phyloP scores from a whole-genome alignment of 2,888 invertebrate species.

The Lasioglossum leucozonium region DNA sequence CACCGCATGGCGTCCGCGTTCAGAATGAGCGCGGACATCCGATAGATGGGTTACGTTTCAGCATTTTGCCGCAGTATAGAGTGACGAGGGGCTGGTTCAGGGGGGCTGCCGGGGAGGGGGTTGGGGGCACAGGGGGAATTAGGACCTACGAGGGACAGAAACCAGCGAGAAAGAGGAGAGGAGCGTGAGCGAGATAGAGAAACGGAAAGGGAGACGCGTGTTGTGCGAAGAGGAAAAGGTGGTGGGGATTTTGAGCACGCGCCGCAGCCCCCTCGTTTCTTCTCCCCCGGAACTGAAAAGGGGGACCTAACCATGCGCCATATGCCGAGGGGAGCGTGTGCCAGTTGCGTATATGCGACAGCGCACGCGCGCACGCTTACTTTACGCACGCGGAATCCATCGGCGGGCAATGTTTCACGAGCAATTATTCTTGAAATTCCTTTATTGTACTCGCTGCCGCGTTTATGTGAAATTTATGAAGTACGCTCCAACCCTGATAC shows the following conservation, averaged over 20 bases:
- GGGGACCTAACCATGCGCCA: conserved; percentile 70
- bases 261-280: conserved; percentile 79
- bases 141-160: conserved; percentile 47
- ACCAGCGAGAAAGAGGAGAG: conserved; percentile 26
- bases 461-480: not conserved
- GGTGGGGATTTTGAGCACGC: conserved; percentile 83
- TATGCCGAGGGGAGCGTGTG: conserved; percentile 76
- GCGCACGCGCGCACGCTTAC: conserved; percentile 24
- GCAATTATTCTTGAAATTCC: conserved; percentile 9
- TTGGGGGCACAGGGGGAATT: conserved; percentile 49
- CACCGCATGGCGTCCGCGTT: conserved; percentile 83
- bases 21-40: conserved; percentile 80
- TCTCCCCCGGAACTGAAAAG: conserved; percentile 75
- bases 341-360: conserved; percentile 65
- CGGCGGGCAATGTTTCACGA: conserved; percentile 41
- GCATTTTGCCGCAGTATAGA: conserved; percentile 69
- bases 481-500: not conserved
- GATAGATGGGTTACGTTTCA: conserved; percentile 81
- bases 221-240: conserved; percentile 52
- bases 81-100: conserved; percentile 65
- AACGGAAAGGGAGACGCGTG: conserved; percentile 60
- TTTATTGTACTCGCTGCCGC: not conserved
- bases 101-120: conserved; percentile 21
- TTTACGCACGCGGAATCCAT: conserved; percentile 25
- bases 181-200: conserved; percentile 48